Percentiles rank a stretch among this genome's conserved stretches.
These are phyloP conservation scores for Psilopogon haemacephalus DNA, from an alignment of 2,113 vertebrate genomes.

Conservation along the genomic window DNA sequence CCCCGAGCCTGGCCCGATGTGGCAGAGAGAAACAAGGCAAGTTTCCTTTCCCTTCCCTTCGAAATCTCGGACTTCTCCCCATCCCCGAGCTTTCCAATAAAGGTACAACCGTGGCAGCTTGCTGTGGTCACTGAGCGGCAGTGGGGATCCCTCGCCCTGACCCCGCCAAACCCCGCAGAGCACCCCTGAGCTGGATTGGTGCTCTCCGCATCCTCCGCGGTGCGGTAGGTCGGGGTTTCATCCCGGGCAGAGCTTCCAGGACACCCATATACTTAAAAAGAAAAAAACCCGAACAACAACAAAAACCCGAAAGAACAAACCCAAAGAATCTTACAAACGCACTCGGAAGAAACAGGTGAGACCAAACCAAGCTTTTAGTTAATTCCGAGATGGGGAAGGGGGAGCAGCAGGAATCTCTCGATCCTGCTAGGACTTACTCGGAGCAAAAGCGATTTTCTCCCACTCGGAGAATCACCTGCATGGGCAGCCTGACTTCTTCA, in stretches of 20 bases:
- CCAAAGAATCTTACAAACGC: neutral
- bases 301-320: neutral
- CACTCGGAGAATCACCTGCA: neutral
- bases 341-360: neutral
- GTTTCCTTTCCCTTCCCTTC: neutral
- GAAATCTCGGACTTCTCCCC: neutral
- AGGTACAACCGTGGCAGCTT: neutral
- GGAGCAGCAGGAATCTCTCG: neutral
- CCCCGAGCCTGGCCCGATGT: neutral
- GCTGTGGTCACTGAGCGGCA: neutral
- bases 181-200: neutral
- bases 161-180: neutral
- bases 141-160: neutral
- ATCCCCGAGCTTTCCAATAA: neutral
- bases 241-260: neutral
- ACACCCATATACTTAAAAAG: fast-evolving
- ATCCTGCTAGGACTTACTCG: neutral
- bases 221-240: neutral
- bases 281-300: neutral
- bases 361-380: fast-evolving
- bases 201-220: neutral
- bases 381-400: fast-evolving
- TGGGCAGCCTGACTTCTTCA: neutral
- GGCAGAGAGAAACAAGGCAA: neutral
- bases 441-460: neutral